Base-by-base conservation (phyloP, 2,113 vertebrate species). In the Sminthopsis crassicaudata region DNA sequence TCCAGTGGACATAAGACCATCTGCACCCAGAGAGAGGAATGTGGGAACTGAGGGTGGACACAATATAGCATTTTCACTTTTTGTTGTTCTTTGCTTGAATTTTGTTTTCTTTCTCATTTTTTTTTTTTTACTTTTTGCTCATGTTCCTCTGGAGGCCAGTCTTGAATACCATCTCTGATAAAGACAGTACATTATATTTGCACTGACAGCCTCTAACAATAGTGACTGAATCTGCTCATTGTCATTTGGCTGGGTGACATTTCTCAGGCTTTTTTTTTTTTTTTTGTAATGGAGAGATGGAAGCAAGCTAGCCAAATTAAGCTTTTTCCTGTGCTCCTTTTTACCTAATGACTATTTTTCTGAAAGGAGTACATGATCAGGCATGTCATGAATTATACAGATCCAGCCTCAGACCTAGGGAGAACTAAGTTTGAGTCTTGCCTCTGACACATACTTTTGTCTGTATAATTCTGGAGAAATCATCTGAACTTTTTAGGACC, bases 251-350 rank as follows among this genome's bases (percentile, higher is more conserved):
- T 46, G 51, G 23, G 25, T 30, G 53, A 10, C 48, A 91, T 93
- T 92, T 92, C 93, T 84, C 67, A 84, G 67, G 36, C n/a, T n/a
- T n/a, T n/a, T n/a, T n/a, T n/a, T n/a, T n/a, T n/a, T n/a, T n/a
- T n/a, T n/a, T 16, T 90, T 89, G 26, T n/a, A 94, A 25, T n/a
- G 54, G 89, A 46, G 8, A 2, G 42, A 48, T 12, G 30, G 8
- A 94, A 92, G 25, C 22, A 88, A 84, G 92, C 89, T 76, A 46
- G 52, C 84, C 84, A 89, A 51, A 88, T 12, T 90, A 2, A 89
- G 57, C 24, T 0, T 94, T 96, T 54, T 90, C 52, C 94, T 52
- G n/a, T 46, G 48, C 42, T n/a, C 5, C 90, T 91, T 92, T 94
- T 89, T 67, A 12, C 89, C 67, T 42, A 57, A 12, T 50, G 14